phyloP scores from a whole-genome alignment of 2,888 invertebrate genomes.

The Orthosia incerta region DNA sequence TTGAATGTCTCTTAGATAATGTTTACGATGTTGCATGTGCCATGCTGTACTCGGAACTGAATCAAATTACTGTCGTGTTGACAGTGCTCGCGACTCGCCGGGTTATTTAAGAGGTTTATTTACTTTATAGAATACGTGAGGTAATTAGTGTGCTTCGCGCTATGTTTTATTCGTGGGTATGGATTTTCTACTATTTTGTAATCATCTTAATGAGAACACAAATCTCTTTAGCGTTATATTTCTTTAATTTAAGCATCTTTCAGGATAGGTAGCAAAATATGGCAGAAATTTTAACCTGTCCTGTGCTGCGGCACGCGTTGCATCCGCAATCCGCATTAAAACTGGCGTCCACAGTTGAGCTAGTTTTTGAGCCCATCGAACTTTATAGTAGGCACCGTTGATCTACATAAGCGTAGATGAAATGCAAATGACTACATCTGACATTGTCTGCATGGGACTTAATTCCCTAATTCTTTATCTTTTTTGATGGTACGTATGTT shows the following conservation, averaged over 20 bases:
- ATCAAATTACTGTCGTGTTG: slow-evolving; percentile 64
- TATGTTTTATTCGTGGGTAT: slow-evolving; percentile 1
- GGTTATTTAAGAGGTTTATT: slow-evolving; percentile 43
- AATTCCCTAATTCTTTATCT: too few relatives aligned
- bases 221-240: too few relatives aligned
- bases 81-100: slow-evolving; percentile 48
- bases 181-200: not conserved
- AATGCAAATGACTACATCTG: not conserved
- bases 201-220: not conserved
- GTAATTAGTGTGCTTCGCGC: slow-evolving; percentile 41
- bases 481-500: too few relatives aligned
- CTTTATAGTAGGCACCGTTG: not conserved
- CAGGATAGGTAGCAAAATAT: not conserved
- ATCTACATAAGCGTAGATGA: not conserved
- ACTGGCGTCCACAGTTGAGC: slow-evolving; percentile 1
- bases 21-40: slow-evolving; percentile 54
- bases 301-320: slow-evolving; percentile 23
- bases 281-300: slow-evolving; percentile 7
- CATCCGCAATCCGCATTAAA: slow-evolving; percentile 3
- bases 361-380: slow-evolving; percentile 25
- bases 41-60: slow-evolving; percentile 42
- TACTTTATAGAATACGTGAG: slow-evolving; percentile 32
- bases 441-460: not conserved
- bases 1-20: slow-evolving; percentile 34
- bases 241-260: too few relatives aligned